Evolutionary conservation across 2,888 invertebrate genomes (phyloP).

Genomic region (Thysanoteuthis rhombus): DNA sequence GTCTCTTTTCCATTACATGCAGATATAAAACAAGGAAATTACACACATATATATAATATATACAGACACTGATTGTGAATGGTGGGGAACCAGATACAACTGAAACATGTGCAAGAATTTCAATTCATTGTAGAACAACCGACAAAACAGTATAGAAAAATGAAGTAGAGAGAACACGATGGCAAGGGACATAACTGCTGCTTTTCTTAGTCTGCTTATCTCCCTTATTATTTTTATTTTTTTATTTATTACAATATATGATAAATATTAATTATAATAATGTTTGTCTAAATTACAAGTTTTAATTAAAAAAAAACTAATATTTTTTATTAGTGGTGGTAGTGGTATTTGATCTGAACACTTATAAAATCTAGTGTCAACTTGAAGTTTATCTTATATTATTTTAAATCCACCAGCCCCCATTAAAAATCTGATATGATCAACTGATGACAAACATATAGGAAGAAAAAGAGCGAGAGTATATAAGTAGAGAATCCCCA

Average conservation of each 20-base stretch:
- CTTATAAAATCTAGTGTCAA: no score
- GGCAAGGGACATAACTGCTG: conserved; percentile 12
- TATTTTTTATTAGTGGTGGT: no score
- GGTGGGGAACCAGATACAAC: neutral
- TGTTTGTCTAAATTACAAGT: no score
- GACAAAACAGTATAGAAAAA: neutral
- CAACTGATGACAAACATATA: neutral
- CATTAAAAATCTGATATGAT: neutral
- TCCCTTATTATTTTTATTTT: neutral
- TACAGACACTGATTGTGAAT: neutral
- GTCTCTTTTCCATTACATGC: neutral
- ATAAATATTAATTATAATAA: no score
- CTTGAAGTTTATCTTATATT: neutral
- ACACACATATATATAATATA: no score
- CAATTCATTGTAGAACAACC: neutral
- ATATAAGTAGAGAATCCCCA: neutral
- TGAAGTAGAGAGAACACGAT: neutral
- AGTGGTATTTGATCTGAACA: no score
- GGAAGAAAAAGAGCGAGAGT: neutral
- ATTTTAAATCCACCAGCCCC: neutral
- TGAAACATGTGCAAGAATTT: neutral
- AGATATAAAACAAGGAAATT: neutral
- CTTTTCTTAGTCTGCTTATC: neutral
- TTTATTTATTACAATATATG: no score
- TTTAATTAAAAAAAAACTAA: no score